Conservation (phyloP, 2,797 vertebrate species). For the Miichthys miiuy region DNA sequence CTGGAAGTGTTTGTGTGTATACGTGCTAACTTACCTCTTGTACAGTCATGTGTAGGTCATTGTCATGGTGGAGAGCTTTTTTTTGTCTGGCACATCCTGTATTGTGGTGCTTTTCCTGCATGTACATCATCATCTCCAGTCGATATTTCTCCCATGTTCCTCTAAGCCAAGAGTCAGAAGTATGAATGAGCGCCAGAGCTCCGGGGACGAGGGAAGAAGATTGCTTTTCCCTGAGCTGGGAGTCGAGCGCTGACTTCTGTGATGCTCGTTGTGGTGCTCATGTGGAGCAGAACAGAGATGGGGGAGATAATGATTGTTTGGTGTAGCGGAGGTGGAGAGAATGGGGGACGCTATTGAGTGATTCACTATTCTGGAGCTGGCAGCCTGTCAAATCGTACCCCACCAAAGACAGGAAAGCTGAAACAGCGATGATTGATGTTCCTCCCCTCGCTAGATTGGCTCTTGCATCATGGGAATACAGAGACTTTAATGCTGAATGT, state of each 20-base stretch:
- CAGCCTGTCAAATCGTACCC: slow-evolving; percentile 63
- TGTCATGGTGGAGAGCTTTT: slow-evolving; percentile 18
- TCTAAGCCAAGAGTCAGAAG: slow-evolving; percentile 43
- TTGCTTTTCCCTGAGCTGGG: slow-evolving; percentile 68
- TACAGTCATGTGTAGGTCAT: slow-evolving; percentile 25
- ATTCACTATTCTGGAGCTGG: slow-evolving; percentile 66
- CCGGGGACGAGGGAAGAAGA: slow-evolving; percentile 48
- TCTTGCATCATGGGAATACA: slow-evolving; percentile 67
- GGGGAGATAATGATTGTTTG: slow-evolving; percentile 76
- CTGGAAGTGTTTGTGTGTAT: neutral
- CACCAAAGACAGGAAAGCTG: slow-evolving; percentile 49
- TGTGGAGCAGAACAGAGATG: slow-evolving; percentile 62
- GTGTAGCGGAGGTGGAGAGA: slow-evolving; percentile 62
- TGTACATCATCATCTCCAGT: slow-evolving; percentile 46
- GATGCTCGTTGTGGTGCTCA: slow-evolving; percentile 64
- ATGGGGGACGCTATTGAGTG: slow-evolving; percentile 57
- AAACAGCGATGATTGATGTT: slow-evolving; percentile 68
- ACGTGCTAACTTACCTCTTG: slow-evolving; percentile 16
- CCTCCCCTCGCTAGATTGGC: slow-evolving; percentile 49
- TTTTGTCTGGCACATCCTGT: slow-evolving; percentile 30
- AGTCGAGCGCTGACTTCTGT: slow-evolving; percentile 49
- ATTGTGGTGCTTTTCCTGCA: slow-evolving; percentile 14
- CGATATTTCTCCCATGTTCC: slow-evolving; percentile 55
- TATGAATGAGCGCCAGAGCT: slow-evolving; percentile 59
- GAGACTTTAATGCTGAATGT: slow-evolving; percentile 47